Percentiles rank a stretch among this genome's conserved stretches.
Evolutionary conservation across 2,797 vertebrate species (phyloP).

Genomic region (Monodelphis domestica): DNA sequence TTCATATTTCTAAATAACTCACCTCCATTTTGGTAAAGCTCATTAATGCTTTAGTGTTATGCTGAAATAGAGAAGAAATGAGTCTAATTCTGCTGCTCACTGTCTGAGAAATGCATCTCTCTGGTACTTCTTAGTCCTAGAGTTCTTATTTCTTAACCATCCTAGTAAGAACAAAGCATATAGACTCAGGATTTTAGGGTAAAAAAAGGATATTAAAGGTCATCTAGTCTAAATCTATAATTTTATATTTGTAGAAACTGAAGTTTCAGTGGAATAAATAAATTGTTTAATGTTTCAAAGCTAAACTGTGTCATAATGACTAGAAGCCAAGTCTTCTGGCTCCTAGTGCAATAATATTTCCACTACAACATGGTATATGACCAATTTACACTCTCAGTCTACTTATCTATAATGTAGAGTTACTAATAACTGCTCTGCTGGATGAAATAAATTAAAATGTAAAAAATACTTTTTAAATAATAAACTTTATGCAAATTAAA

Average conservation of each 20-base stretch:
- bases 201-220: background rate
- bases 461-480: background rate
- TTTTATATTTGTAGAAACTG: background rate
- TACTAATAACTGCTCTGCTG: background rate
- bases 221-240: background rate
- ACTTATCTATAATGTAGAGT: background rate
- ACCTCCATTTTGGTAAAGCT: background rate
- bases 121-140: background rate
- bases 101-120: background rate
- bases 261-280: background rate
- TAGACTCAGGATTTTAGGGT: background rate
- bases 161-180: background rate
- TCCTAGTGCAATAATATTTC: background rate
- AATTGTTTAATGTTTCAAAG: background rate
- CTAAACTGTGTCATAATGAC: background rate
- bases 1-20: background rate
- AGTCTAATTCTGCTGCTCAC: background rate
- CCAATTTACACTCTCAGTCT: background rate
- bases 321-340: background rate
- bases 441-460: constrained; percentile 16
- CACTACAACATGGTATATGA: background rate
- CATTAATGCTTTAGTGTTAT: background rate
- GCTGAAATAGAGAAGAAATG: background rate
- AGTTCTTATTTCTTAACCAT: background rate
- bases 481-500: background rate